Conservation (phyloP, 1,140 invertebrate species). For the Drosophila hydei region DNA sequence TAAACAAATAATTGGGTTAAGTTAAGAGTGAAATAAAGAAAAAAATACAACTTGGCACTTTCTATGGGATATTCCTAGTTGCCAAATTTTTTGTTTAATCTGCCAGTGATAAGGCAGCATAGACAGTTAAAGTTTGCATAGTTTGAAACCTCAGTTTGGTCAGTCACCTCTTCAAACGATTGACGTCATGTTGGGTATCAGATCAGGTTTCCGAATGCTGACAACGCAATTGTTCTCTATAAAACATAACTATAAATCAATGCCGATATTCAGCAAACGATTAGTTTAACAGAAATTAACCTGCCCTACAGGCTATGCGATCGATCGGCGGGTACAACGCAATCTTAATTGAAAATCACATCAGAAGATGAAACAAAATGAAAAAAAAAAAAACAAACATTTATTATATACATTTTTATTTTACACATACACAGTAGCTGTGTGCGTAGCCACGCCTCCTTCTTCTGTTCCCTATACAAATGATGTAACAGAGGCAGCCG, state of each 20-base stretch:
- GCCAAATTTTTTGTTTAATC: neutral
- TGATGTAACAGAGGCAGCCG: slow-evolving; percentile 19
- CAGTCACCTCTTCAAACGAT: slow-evolving; percentile 30
- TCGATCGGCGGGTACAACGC: slow-evolving; percentile 2
- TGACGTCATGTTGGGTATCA: slow-evolving; percentile 35
- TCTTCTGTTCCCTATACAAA: neutral
- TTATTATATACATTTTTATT: neutral
- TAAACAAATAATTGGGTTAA: slow-evolving; percentile 3
- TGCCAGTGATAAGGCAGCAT: neutral
- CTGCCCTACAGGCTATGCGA: slow-evolving; percentile 23
- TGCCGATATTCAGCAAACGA: neutral
- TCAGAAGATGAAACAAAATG: neutral
- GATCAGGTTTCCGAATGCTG: slow-evolving; percentile 31
- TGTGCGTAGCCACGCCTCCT: slow-evolving; percentile 9
- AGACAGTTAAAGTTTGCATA: neutral
- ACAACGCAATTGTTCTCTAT: slow-evolving; percentile 37
- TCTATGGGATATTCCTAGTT: neutral
- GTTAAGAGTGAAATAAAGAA: neutral
- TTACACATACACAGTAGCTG: slow-evolving; percentile 18
- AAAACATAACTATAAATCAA: slow-evolving; percentile 20
- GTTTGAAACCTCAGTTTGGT: slow-evolving; percentile 7
- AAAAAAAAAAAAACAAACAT: neutral
- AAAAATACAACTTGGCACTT: neutral
- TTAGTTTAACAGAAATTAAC: slow-evolving; percentile 28
- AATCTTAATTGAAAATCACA: slow-evolving; percentile 40